Evolutionary conservation across 2,888 invertebrate species (phyloP), one percentile per base, ranked within the genome.

Genomic region (Entomobrya multifasciata): DNA sequence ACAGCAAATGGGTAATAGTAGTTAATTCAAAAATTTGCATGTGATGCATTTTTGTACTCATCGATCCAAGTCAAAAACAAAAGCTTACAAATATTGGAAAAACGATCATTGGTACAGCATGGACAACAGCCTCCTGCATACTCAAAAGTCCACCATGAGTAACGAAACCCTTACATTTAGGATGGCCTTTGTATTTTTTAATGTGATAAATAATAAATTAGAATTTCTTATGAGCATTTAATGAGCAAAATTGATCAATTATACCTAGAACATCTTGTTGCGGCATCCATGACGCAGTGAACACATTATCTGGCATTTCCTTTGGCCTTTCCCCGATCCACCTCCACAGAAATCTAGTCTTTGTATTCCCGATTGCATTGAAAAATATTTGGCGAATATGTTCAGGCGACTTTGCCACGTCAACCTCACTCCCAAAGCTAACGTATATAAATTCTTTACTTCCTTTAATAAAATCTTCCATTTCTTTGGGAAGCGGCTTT

Each of bases 371-470:
- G 87, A 97, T 95, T 0, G 96, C 96, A 57, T 95, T 94, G 20
- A 96, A 94, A 76, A 97, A 94, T 91, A 96, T 93, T 25, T 94
- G 94, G 80, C 96, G 94, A 0, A 95, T 93, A 3, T 95, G 94
- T 76, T 95, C 94, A 0, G 97, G 96, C 96, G 96, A 96, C 91
- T 95, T 96, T 20, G 95, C 95, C 0, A 96, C 76, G 49, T 79
- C 83, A 20, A 88, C 89, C 8, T 82, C 88, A 44, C 86, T 88
- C 11, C 90, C 89, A 80, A 89, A 89, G 57, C 90, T 90, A 8
- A 90, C 74, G 17, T 85, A 82, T 25, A 90, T 87, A 36, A 90
- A 89, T 6, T 89, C 90, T 2, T 85, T 47, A 30, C 47, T 52
- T 49, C 36, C 78, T 15, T 87, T 52, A n/a, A 90, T 87, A 47